A percentile compares a stretch with the other conserved stretches of the same genome.
Evolutionary conservation across 2,888 invertebrate genomes (phyloP).

Genomic region (Lasioglossum zephyrum): DNA sequence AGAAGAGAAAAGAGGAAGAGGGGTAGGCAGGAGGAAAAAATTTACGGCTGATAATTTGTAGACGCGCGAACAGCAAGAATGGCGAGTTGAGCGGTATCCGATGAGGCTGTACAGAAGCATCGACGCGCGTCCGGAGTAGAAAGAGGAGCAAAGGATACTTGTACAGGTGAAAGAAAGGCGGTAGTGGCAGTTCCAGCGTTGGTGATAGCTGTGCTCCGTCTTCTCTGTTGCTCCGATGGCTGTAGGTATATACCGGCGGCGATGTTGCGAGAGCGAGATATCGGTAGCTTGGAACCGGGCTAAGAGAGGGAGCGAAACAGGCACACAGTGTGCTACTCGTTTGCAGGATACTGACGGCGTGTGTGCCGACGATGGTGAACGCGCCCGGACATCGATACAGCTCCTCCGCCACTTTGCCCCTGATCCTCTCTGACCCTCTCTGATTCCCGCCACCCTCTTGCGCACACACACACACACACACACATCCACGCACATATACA

Average conservation of each 20-base stretch:
- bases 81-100: conserved; percentile 26
- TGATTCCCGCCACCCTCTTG: conserved; percentile 54
- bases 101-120: conserved; percentile 30
- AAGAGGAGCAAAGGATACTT: conserved; percentile 31
- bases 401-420: conserved; percentile 77
- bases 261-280: conserved; percentile 40
- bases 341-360: conserved; percentile 71
- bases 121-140: conserved; percentile 35
- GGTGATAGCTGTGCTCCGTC: conserved; percentile 14
- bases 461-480: conserved; percentile 28
- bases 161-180: conserved; percentile 7
- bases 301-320: conserved; percentile 32
- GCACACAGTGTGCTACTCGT: conserved; percentile 63
- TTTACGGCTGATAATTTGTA: conserved; percentile 38
- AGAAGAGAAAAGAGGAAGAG: background rate
- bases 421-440: conserved; percentile 73
- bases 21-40: background rate
- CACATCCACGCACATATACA: too few relatives aligned
- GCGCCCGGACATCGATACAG: conserved; percentile 81
- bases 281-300: conserved; percentile 25
- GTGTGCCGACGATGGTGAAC: conserved; percentile 76
- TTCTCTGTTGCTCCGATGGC: background rate
- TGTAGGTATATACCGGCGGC: conserved; percentile 14
- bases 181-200: conserved; percentile 23
- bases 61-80: conserved; percentile 27